These are phyloP conservation scores for Caenorhabditis latens DNA, from an alignment of 1,140 invertebrate genomes.

Conservation along the genomic window DNA sequence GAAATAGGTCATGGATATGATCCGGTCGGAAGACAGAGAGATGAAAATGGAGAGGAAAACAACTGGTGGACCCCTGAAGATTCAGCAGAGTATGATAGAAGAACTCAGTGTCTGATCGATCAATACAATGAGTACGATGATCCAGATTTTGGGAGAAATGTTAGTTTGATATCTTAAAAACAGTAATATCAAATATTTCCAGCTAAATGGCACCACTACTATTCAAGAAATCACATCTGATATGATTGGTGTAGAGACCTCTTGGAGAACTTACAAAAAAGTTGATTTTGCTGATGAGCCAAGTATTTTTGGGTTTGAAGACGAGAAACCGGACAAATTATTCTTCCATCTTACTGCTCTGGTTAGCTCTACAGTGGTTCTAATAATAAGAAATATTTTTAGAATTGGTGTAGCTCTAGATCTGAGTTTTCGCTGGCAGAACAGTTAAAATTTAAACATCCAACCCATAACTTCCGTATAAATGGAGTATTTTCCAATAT, in stretches of 20 bases:
- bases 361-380: background rate
- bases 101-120: background rate
- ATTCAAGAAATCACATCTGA: background rate
- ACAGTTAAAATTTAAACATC: background rate
- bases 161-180: background rate
- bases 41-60: background rate
- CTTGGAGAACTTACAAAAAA: background rate
- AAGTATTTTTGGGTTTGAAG: background rate
- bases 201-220: background rate
- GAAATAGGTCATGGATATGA: background rate
- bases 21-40: background rate
- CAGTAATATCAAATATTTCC: no score
- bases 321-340: background rate
- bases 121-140: background rate
- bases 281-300: background rate
- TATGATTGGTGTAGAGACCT: background rate
- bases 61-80: background rate
- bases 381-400: no score
- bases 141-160: background rate
- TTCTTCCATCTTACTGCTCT: background rate
- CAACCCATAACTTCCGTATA: constrained; percentile 79
- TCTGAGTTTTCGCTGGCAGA: background rate
- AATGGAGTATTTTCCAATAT: constrained; percentile 81
- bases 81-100: background rate
- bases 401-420: background rate